phyloP scores from a whole-genome alignment of 2,113 vertebrate genomes.

The Mustelus asterias region DNA sequence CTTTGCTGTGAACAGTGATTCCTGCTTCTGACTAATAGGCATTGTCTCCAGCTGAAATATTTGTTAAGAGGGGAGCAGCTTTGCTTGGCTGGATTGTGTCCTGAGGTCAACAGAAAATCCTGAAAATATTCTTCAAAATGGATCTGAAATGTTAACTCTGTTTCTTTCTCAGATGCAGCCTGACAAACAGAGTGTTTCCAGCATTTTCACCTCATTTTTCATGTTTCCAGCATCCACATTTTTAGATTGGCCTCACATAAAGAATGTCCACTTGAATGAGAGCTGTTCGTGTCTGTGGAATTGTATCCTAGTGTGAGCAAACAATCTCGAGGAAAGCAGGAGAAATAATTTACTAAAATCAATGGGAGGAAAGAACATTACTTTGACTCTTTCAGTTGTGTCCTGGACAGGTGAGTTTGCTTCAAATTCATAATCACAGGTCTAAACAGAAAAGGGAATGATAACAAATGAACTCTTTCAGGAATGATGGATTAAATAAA shows the following conservation, averaged over 20 bases:
- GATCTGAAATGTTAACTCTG: no score
- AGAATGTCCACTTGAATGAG: background rate
- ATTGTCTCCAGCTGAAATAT: background rate
- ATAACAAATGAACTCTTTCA: constrained; percentile 18
- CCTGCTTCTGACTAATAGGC: background rate
- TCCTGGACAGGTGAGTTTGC: background rate
- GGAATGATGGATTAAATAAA: background rate
- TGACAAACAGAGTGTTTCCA: no score
- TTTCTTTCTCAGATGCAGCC: no score
- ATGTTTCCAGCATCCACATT: no score
- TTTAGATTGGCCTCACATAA: background rate
- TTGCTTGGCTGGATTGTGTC: background rate
- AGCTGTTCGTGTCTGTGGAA: background rate
- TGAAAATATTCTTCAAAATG: no score
- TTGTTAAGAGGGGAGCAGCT: background rate
- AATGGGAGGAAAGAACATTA: background rate
- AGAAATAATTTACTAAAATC: no score
- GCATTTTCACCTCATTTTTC: no score
- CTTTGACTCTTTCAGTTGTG: background rate
- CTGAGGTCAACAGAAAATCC: no score
- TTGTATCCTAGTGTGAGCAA: background rate
- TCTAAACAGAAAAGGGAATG: background rate
- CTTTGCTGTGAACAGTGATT: background rate
- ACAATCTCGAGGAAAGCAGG: background rate
- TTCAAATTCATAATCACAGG: background rate